Evolutionary conservation across 2,888 invertebrate genomes (phyloP).

Genomic region (Orthonevra nobilis): DNA sequence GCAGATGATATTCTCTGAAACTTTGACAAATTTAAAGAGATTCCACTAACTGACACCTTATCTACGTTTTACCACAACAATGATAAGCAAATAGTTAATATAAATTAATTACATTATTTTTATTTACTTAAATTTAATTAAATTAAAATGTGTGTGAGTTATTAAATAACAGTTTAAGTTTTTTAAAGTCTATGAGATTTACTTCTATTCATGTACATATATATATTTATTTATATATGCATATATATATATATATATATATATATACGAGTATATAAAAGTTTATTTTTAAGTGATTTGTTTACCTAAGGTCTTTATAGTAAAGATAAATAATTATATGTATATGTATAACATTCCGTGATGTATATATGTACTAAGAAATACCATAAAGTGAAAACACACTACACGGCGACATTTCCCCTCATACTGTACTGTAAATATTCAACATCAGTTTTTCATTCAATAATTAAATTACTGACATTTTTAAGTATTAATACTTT

Average conservation of each 20-base stretch:
- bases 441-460: slow-evolving; percentile 24
- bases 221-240: no score
- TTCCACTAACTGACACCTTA: slow-evolving; percentile 38
- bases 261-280: no score
- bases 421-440: slow-evolving; percentile 44
- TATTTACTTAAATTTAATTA: neutral
- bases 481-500: slow-evolving; percentile 25
- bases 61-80: slow-evolving; percentile 21
- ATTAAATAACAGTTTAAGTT: slow-evolving; percentile 51
- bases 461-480: slow-evolving; percentile 24
- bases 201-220: slow-evolving; percentile 5
- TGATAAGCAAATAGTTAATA: slow-evolving; percentile 11
- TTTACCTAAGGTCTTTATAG: slow-evolving; percentile 33
- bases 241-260: no score
- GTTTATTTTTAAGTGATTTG: slow-evolving; percentile 28
- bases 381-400: no score
- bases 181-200: slow-evolving; percentile 58
- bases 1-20: slow-evolving; percentile 32
- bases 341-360: slow-evolving; percentile 66
- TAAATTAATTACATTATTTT: slow-evolving; percentile 9
- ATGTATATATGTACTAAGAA: slow-evolving; percentile 58
- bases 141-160: slow-evolving; percentile 54
- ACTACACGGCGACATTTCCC: neutral
- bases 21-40: slow-evolving; percentile 42
- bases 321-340: slow-evolving; percentile 49